A percentile compares a stretch with the other conserved stretches of the same genome.
Evolutionary conservation across 2,113 vertebrate species (phyloP).

Genomic region (Tupaia tana): DNA sequence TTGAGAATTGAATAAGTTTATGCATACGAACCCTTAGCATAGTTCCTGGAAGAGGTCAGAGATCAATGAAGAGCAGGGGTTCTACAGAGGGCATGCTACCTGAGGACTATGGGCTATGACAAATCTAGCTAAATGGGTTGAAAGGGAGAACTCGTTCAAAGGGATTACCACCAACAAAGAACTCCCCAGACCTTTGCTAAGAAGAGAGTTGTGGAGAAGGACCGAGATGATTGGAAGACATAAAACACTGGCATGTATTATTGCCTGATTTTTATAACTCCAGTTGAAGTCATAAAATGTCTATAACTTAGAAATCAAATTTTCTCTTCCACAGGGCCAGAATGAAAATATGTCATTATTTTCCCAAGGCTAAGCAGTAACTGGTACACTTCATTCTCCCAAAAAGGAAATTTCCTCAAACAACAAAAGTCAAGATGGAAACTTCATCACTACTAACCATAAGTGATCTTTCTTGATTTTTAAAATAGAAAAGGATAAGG

Average conservation of each 20-base stretch:
- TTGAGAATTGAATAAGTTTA: neutral
- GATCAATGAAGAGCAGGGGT: neutral
- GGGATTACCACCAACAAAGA: neutral
- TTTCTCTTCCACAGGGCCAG: neutral
- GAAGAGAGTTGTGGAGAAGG: neutral
- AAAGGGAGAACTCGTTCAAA: neutral
- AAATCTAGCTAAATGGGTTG: neutral
- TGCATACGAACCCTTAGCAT: too few relatives aligned
- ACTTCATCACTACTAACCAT: neutral
- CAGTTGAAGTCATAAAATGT: neutral
- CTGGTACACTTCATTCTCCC: neutral
- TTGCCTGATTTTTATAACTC: neutral
- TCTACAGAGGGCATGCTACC: neutral
- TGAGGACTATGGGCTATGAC: neutral
- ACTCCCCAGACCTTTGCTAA: neutral
- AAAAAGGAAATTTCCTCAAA: neutral
- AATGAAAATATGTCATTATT: neutral
- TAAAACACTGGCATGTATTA: neutral
- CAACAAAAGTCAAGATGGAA: neutral
- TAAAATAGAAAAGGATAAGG: neutral
- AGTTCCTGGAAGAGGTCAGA: neutral
- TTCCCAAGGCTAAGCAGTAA: neutral
- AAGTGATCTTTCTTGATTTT: neutral
- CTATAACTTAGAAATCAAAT: neutral
- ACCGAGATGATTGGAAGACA: neutral